Evolutionary conservation across 2,888 invertebrate genomes (phyloP), one percentile per base, ranked within the genome.

Genomic region (Esperia sulphurella): DNA sequence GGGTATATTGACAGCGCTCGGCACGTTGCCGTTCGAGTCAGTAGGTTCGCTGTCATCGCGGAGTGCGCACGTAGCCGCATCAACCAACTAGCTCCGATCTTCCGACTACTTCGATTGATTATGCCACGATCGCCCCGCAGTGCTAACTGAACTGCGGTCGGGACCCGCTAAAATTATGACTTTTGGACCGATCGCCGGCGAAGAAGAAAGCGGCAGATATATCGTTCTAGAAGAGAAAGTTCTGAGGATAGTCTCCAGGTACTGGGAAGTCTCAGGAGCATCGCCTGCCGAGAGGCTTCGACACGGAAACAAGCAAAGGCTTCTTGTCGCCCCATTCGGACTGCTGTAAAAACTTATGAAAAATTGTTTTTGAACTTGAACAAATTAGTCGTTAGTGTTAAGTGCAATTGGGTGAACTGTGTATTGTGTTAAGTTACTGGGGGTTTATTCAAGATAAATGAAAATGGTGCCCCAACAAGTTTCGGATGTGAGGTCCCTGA

Each of bases 401-500:
- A 82, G 86, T 86, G 86, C 78, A 79, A 82, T 80, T 47, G 83
- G 70, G 83, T 86, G 83, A 85, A 84, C 86, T 83, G 87, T 87
- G 86, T 80, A 80, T 77, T 78, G 76, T 81, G 77, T 69, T 69
- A 63, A 46, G 65, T 69, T 69, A 70, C 69, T 57, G 63, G 71
- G 76, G 69, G 59, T 68, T 65, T 64, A 67, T 67, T 71, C 64
- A 63, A 77, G 75, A 82, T 83, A 75, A 75, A 79, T 70, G 74
- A 88, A 82, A 86, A 94, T 94, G 94, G 94, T 94, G 91, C 94
- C 94, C 68, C 94, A 94, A 84, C 94, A 94, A 90, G 83, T 90
- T 71, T 88, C 90, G 79, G 88, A 90, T 75, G 89, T 88, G 65
- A 75, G 91, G 72, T 90, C 91, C 65, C 84, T 91, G 82, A 90